phyloP scores from a whole-genome alignment of 2,797 vertebrate genomes.

The Tenualosa thibaudeaui region DNA sequence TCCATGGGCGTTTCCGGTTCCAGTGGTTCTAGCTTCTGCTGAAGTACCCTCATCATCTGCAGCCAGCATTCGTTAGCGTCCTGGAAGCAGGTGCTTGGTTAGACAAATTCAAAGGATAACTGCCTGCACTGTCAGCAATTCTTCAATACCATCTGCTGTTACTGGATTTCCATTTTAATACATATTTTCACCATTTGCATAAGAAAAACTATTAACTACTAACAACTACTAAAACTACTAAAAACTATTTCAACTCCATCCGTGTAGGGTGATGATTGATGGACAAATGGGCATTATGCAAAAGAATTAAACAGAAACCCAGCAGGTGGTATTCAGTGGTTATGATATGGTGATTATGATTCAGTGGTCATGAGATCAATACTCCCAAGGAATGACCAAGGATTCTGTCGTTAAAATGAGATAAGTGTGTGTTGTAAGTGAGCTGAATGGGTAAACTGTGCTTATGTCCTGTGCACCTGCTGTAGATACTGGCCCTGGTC shows the following conservation, averaged over 20 bases:
- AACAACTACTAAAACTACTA: too few species aligned
- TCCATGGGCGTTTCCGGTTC: constrained; percentile 88
- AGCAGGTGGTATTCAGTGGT: background rate
- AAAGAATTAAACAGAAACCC: too few species aligned
- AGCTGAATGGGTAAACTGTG: background rate
- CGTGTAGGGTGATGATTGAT: too few species aligned
- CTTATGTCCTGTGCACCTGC: constrained; percentile 75
- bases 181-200: too few species aligned
- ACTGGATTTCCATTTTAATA: too few species aligned
- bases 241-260: too few species aligned
- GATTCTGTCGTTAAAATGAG: background rate
- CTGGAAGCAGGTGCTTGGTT: constrained; percentile 61
- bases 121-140: background rate
- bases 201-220: too few species aligned
- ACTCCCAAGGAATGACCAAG: background rate
- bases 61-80: constrained; percentile 99
- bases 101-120: background rate
- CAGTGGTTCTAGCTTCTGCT: constrained; percentile 92
- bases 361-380: background rate
- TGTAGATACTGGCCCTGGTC: constrained; percentile 99
- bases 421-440: background rate
- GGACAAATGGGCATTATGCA: too few species aligned
- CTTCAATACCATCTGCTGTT: background rate
- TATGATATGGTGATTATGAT: background rate
- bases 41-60: constrained; percentile 95